A percentile compares a stretch with the other conserved stretches of the same genome.
Evolutionary conservation across 1,140 invertebrate species (phyloP).

Genomic region (Matsumurasca onukii): DNA sequence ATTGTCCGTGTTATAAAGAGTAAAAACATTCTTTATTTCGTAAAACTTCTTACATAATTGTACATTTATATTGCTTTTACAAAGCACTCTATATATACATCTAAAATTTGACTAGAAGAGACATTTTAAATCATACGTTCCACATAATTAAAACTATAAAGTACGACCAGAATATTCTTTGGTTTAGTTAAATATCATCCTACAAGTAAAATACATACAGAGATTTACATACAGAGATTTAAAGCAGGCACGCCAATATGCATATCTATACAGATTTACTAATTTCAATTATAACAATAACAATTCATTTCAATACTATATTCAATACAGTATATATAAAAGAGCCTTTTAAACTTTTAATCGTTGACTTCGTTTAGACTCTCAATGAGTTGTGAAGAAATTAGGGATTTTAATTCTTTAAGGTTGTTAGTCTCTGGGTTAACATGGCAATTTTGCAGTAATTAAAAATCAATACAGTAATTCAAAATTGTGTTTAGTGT

Average conservation of each 20-base stretch:
- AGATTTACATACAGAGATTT: no score
- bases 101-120: background rate
- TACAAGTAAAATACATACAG: background rate
- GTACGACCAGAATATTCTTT: background rate
- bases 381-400: no score
- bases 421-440: no score
- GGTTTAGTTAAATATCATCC: background rate
- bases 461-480: no score
- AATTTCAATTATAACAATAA: no score
- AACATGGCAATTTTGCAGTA: no score
- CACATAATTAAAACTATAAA: background rate
- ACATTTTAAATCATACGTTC: background rate
- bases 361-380: no score
- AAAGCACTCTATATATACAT: background rate
- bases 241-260: background rate
- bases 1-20: background rate
- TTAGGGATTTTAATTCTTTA: no score
- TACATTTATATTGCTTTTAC: constrained; percentile 1
- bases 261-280: background rate
- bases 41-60: background rate
- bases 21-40: background rate
- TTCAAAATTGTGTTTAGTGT: no score
- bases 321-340: no score
- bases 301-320: no score
- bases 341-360: no score